phyloP scores from a whole-genome alignment of 2,888 invertebrate species.

The Crematogaster levior region DNA sequence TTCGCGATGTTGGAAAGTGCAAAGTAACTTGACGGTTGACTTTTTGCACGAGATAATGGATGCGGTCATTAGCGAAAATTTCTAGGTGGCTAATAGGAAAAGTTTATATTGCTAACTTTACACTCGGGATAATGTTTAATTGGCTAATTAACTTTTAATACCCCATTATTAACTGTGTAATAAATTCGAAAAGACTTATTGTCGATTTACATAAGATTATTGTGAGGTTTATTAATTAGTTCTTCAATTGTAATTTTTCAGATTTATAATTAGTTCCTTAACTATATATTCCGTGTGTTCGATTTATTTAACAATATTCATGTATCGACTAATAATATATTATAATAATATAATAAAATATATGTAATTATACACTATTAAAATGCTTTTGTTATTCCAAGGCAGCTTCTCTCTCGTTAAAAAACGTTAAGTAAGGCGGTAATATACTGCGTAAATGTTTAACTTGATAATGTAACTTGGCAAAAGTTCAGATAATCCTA shows the following conservation, averaged over 20 bases:
- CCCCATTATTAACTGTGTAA: neutral
- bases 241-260: no score
- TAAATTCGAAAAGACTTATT: neutral
- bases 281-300: neutral
- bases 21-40: conserved; percentile 37
- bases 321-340: neutral
- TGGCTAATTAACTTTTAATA: conserved; percentile 39
- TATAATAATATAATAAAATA: neutral
- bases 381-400: neutral
- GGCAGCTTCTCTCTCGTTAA: neutral
- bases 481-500: conserved; percentile 2
- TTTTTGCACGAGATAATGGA: conserved; percentile 40
- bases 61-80: conserved; percentile 35
- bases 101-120: conserved; percentile 43
- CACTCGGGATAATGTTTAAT: conserved; percentile 20
- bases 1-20: conserved; percentile 13
- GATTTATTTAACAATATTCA: neutral
- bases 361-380: neutral
- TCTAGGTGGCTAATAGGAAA: conserved; percentile 29
- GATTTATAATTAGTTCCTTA: no score
- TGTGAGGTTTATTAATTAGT: neutral
- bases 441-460: conserved; percentile 21
- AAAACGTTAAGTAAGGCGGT: neutral
- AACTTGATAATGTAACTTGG: conserved; percentile 16
- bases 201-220: neutral